Percentiles rank a stretch among this genome's conserved stretches.
Conservation (phyloP, 2,888 invertebrate species). For the Stomorhina lunata region DNA sequence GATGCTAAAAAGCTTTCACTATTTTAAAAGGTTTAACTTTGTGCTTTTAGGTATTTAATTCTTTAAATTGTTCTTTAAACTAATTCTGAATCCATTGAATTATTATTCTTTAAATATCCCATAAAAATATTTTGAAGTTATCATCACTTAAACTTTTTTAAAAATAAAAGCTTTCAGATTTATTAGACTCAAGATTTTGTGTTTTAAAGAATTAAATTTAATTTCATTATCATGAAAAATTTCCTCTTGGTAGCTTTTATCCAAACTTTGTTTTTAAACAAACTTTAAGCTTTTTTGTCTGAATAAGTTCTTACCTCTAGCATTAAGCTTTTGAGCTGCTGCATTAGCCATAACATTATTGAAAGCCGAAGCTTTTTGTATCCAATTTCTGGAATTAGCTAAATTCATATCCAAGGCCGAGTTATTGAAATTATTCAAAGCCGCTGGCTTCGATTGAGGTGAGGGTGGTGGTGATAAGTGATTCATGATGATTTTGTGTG, state of each 20-base stretch:
- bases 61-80: too few relatives aligned
- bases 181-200: too few relatives aligned
- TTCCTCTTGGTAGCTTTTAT: background rate
- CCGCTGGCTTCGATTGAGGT: slow-evolving; percentile 75
- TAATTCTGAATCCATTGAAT: too few relatives aligned
- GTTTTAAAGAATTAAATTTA: background rate
- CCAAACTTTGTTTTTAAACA: background rate
- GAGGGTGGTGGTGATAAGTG: slow-evolving; percentile 80
- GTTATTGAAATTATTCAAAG: slow-evolving; percentile 72
- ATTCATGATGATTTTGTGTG: slow-evolving; percentile 74
- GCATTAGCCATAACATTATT: slow-evolving; percentile 79
- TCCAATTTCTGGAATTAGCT: slow-evolving; percentile 78
- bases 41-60: too few relatives aligned
- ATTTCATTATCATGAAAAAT: background rate
- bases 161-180: too few relatives aligned
- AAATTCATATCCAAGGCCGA: slow-evolving; percentile 72
- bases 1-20: too few relatives aligned
- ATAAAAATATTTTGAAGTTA: too few relatives aligned
- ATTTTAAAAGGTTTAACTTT: too few relatives aligned
- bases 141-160: too few relatives aligned
- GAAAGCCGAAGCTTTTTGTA: slow-evolving; percentile 79
- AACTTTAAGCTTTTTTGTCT: background rate
- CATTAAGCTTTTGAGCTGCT: slow-evolving; percentile 77
- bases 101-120: too few relatives aligned
- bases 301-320: slow-evolving; percentile 73